Conservation (phyloP, 2,113 vertebrate genomes). For the Ameiurus melas region DNA sequence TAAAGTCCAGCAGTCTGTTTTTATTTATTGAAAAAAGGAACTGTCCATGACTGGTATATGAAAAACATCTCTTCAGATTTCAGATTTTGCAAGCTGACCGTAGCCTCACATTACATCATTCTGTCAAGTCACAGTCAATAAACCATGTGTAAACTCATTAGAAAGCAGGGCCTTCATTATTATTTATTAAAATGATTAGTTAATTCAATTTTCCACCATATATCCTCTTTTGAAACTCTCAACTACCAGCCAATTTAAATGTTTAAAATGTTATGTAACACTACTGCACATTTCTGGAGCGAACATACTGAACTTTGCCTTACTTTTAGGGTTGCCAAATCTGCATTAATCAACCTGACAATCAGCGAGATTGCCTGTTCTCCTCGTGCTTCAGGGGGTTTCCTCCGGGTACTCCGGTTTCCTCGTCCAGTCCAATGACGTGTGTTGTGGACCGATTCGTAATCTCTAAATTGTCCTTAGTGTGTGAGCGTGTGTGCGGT, state of each 20-base stretch:
- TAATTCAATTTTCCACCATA: background rate
- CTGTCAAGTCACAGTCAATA: background rate
- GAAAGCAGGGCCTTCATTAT: background rate
- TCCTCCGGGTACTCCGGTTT: no score
- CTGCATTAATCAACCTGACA: background rate
- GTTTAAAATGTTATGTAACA: background rate
- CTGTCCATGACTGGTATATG: background rate
- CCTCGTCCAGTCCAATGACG: no score
- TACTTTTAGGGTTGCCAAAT: background rate
- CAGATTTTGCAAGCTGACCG: conserved; percentile 13
- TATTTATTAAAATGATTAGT: background rate
- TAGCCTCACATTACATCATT: background rate
- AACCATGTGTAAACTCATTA: no score
- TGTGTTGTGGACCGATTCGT: no score
- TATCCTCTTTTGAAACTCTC: background rate
- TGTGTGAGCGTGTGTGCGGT: no score
- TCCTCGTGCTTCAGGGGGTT: no score
- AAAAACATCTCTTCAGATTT: background rate
- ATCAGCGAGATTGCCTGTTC: no score
- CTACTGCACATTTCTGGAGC: conserved; percentile 5
- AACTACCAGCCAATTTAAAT: background rate
- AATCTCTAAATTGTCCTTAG: no score
- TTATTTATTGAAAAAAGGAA: background rate
- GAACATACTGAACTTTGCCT: background rate
- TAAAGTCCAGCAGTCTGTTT: background rate